Evolutionary conservation across 1,140 invertebrate species (phyloP).

Genomic region (Calephelis nemesis): DNA sequence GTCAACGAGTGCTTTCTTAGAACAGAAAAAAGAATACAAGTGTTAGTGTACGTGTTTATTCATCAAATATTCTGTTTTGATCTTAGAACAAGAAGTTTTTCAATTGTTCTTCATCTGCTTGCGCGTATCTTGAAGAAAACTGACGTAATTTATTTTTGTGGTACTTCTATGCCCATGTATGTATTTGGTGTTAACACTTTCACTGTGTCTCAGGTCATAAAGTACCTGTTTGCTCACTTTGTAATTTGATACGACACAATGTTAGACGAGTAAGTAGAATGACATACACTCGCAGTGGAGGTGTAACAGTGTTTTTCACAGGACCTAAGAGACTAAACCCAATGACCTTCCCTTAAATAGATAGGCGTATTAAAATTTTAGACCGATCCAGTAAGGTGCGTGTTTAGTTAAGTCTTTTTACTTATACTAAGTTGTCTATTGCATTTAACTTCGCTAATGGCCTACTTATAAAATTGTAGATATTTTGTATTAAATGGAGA

Average conservation of each 20-base stretch:
- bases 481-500: constrained; percentile 33
- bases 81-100: too few species aligned
- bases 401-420: constrained; percentile 11
- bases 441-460: constrained; percentile 69
- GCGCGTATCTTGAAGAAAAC: too few species aligned
- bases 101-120: too few species aligned
- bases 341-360: constrained; percentile 6
- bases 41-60: too few species aligned
- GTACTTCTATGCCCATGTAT: too few species aligned
- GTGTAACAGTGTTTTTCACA: background rate
- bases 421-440: constrained; percentile 28
- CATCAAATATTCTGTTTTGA: too few species aligned
- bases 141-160: too few species aligned
- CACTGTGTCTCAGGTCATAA: background rate
- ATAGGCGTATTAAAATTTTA: constrained; percentile 21
- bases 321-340: background rate
- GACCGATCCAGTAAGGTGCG: constrained; percentile 31
- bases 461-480: constrained; percentile 55
- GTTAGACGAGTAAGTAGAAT: background rate
- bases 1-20: too few species aligned
- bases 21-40: too few species aligned
- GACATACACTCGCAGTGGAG: background rate
- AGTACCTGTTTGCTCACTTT: background rate
- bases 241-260: background rate
- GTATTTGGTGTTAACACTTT: background rate